Evolutionary conservation across 2,888 invertebrate species (phyloP).

Genomic region (Laspeyria flexula): DNA sequence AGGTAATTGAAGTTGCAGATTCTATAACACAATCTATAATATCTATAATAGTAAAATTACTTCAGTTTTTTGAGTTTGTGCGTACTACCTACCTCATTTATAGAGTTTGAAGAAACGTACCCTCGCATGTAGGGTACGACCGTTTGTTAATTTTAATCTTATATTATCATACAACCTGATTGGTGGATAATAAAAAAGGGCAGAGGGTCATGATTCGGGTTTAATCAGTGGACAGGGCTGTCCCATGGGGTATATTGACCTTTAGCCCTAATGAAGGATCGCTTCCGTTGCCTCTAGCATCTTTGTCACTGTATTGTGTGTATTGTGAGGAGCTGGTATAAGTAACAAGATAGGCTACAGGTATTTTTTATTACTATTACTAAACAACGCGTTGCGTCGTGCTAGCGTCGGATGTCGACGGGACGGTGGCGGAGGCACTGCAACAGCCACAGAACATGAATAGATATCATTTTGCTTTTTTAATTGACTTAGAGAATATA

Average conservation of each 20-base stretch:
- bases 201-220: constrained; percentile 53
- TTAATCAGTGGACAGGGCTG: constrained; percentile 56
- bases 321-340: neutral
- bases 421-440: too few relatives aligned
- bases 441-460: too few relatives aligned
- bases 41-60: too few relatives aligned
- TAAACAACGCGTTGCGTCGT: too few relatives aligned
- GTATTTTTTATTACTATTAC: too few relatives aligned
- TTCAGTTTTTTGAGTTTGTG: too few relatives aligned
- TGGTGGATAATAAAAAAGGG: constrained; percentile 59
- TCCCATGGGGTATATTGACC: constrained; percentile 65
- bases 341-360: neutral
- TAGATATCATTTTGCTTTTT: too few relatives aligned
- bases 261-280: constrained; percentile 72
- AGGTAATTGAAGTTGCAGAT: too few relatives aligned
- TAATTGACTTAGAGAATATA: too few relatives aligned
- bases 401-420: too few relatives aligned
- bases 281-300: constrained; percentile 64
- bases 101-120: constrained; percentile 16
- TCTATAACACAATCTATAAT: too few relatives aligned
- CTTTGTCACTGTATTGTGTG: constrained; percentile 49
- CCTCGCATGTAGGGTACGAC: constrained; percentile 2
- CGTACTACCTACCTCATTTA: neutral
- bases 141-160: constrained; percentile 40
- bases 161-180: constrained; percentile 58